Conservation (phyloP, 2,888 invertebrate genomes). For the Notodonta dromedarius region DNA sequence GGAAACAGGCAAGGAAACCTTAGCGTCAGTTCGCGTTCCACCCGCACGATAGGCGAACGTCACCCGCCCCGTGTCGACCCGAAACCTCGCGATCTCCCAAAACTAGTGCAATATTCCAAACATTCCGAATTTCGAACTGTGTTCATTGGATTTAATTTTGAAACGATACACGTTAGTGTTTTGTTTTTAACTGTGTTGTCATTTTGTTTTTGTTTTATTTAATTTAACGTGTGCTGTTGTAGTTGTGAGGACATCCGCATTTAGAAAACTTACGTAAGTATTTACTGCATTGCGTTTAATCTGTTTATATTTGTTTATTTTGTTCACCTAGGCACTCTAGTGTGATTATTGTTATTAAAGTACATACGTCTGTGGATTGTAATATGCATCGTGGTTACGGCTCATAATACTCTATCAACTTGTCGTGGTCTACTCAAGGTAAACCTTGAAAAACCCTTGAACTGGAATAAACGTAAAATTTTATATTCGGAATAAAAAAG, state of each 20-base stretch:
- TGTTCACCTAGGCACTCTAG: too few relatives aligned
- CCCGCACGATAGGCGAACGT: slow-evolving; percentile 48
- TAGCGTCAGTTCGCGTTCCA: slow-evolving; percentile 60
- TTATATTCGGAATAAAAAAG: slow-evolving; percentile 30
- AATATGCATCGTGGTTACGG: slow-evolving; percentile 3
- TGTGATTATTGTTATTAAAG: not conserved
- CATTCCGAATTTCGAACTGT: slow-evolving; percentile 55
- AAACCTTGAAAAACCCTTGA: not conserved
- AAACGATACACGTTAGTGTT: slow-evolving; percentile 41
- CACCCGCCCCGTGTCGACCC: slow-evolving; percentile 31
- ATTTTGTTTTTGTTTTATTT: slow-evolving; percentile 46
- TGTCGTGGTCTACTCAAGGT: not conserved
- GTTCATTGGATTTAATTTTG: slow-evolving; percentile 42
- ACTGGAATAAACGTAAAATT: slow-evolving; percentile 21
- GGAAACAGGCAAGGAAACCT: slow-evolving; percentile 31
- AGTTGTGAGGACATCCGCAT: slow-evolving; percentile 55
- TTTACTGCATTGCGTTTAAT: slow-evolving; percentile 78
- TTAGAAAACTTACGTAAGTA: slow-evolving; percentile 79
- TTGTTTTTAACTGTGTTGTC: slow-evolving; percentile 41
- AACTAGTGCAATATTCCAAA: slow-evolving; percentile 71
- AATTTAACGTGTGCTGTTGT: slow-evolving; percentile 55
- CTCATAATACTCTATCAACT: not conserved
- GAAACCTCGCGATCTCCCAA: slow-evolving; percentile 65
- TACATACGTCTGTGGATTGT: not conserved
- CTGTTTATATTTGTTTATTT: slow-evolving; percentile 21